Evolutionary conservation across 1,140 invertebrate genomes (phyloP).

Genomic region (Drosophila orosa): DNA sequence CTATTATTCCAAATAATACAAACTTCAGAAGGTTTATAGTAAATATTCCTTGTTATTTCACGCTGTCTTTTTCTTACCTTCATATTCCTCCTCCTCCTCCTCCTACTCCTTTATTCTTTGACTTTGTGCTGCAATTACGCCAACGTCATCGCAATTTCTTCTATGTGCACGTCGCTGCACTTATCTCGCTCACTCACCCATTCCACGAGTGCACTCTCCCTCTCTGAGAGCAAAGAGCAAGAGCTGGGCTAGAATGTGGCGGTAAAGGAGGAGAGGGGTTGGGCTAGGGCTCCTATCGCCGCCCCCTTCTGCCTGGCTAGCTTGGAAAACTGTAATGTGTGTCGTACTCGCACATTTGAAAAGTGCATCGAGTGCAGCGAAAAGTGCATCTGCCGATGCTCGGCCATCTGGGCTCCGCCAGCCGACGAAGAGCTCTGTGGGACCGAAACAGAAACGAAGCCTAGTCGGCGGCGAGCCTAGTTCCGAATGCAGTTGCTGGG

Average conservation of each 20-base stretch:
- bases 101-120: background rate
- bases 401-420: conserved; percentile 35
- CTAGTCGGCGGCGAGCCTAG: conserved; percentile 52
- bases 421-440: conserved; percentile 26
- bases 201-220: conserved; percentile 21
- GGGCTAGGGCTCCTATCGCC: conserved; percentile 60
- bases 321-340: conserved; percentile 67
- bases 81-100: background rate
- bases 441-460: conserved; percentile 41
- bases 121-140: conserved; percentile 57
- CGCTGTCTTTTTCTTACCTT: background rate
- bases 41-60: background rate
- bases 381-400: conserved; percentile 30
- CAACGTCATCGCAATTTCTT: conserved; percentile 71
- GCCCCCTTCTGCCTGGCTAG: conserved; percentile 28
- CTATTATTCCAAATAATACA: background rate
- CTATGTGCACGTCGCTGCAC: conserved; percentile 72
- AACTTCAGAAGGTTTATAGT: background rate
- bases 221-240: conserved; percentile 47
- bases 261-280: background rate
- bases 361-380: conserved; percentile 69
- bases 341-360: conserved; percentile 67
- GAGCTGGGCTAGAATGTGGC: conserved; percentile 20
- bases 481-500: conserved; percentile 65
- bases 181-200: conserved; percentile 36